Evolutionary conservation across 2,888 invertebrate genomes (phyloP), one percentile per base, ranked within the genome.

Genomic region (Athetis lepigone): DNA sequence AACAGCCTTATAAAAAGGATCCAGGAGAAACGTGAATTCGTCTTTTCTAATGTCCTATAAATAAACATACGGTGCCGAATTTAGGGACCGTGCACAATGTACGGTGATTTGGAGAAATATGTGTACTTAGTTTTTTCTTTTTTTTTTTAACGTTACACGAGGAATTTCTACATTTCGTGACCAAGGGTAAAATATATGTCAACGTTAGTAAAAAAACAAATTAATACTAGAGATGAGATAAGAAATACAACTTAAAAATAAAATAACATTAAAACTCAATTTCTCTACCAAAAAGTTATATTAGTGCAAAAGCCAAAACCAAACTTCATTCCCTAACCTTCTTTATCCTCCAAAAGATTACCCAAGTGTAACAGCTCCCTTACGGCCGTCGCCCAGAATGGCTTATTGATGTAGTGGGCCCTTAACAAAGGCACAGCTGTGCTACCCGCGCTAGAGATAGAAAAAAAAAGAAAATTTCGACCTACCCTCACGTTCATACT

Each of bases 1-100:
- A 84, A 84, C 86, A 82, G 77, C 75, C 75, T 81, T 69, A 80
- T 81, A 83, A 83, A 83, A 83, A 82, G 80, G 83, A 76, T 80
- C 80, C 67, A 66, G 66, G 67, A 67, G 83, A 81, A 84, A 85
- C 82, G 83, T 64, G 86, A 85, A 90, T 91, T 85, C 89, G 87
- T 91, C 91, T 91, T 87, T 88, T 89, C 85, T 92, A 91, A 91
- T 91, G 90, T 89, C 85, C 88, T 88, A 92, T 92, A 92, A 92
- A 92, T 92, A 92, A 90, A 92, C 90, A 91, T 90, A 88, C 82
- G 75, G 76, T 59, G 62, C 64, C 54, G 51, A 64, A 60, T 61
- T 84, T 79, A 89, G 70, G 85, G 76, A 57, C 69, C 37, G 39
- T 82, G 23, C 50, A 85, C 82, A 78, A 56, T 52, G n/a, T 25